phyloP scores from a whole-genome alignment of 2,888 invertebrate species.

The Zelleria hepariella region DNA sequence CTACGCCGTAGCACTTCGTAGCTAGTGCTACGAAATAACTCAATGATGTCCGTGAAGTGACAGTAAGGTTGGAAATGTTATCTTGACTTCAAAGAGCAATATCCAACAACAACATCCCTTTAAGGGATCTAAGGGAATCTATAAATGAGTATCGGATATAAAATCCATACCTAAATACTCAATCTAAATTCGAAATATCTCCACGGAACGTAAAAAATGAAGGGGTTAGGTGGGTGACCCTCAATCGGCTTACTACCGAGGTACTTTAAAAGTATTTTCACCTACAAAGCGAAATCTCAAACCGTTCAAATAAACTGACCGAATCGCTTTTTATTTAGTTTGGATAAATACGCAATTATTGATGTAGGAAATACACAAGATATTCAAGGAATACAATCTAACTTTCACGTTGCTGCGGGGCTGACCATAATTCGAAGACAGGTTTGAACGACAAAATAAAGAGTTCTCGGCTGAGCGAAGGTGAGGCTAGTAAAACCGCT shows the following conservation, averaged over 20 bases:
- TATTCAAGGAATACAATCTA: not conserved
- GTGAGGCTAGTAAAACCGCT: constrained; percentile 6
- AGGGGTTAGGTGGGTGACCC: constrained; percentile 31
- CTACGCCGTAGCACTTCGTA: not conserved
- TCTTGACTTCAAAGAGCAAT: not conserved
- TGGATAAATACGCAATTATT: not conserved
- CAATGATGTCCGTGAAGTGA: not conserved
- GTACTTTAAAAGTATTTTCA: constrained; percentile 39
- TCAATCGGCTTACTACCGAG: constrained; percentile 44
- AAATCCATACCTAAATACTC: constrained; percentile 60
- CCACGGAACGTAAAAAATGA: constrained; percentile 46
- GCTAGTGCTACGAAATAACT: not conserved
- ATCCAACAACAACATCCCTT: not conserved
- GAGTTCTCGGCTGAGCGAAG: constrained; percentile 1
- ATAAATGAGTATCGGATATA: constrained; percentile 54
- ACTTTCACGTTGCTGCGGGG: not conserved
- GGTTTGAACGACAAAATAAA: not conserved
- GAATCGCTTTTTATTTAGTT: not conserved
- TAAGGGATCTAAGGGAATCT: not conserved
- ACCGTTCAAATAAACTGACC: not conserved
- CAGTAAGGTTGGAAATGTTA: not conserved
- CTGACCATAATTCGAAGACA: not conserved
- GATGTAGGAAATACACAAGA: not conserved
- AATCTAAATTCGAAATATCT: constrained; percentile 59
- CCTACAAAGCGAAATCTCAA: constrained; percentile 23